Conservation (phyloP, 1,140 invertebrate species). For the Campoletis sonorensis region DNA sequence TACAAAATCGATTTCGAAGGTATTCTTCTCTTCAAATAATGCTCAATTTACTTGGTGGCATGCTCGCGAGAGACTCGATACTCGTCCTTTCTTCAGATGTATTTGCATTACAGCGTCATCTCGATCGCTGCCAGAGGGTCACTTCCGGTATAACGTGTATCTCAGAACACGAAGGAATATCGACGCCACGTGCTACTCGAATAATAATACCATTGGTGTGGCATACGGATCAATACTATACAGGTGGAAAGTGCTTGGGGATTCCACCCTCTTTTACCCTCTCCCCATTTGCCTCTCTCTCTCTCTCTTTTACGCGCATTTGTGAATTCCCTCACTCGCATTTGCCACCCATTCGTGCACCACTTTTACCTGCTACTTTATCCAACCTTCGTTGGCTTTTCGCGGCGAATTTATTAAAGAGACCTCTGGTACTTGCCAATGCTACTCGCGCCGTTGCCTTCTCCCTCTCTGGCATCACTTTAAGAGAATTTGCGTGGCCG, state of each 20-base stretch:
- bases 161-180: slow-evolving; percentile 41
- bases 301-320: slow-evolving; percentile 12
- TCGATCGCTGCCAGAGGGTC: too few relatives aligned
- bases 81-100: too few relatives aligned
- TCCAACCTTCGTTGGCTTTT: slow-evolving; percentile 20
- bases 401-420: slow-evolving; percentile 47
- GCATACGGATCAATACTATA: slow-evolving; percentile 50
- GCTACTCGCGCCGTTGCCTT: background rate
- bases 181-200: slow-evolving; percentile 44
- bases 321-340: background rate
- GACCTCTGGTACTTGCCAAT: slow-evolving; percentile 6
- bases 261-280: slow-evolving; percentile 1
- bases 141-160: slow-evolving; percentile 3
- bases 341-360: slow-evolving; percentile 31
- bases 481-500: slow-evolving; percentile 24
- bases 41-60: too few relatives aligned
- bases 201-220: slow-evolving; percentile 52
- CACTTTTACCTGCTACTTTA: slow-evolving; percentile 37
- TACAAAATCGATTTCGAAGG: too few relatives aligned
- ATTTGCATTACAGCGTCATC: too few relatives aligned
- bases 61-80: too few relatives aligned
- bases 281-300: slow-evolving; percentile 33
- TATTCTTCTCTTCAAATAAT: too few relatives aligned
- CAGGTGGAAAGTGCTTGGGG: slow-evolving; percentile 49
- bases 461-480: slow-evolving; percentile 16